Conservation (phyloP, 2,113 vertebrate species). For the Pangasianodon gigas region DNA sequence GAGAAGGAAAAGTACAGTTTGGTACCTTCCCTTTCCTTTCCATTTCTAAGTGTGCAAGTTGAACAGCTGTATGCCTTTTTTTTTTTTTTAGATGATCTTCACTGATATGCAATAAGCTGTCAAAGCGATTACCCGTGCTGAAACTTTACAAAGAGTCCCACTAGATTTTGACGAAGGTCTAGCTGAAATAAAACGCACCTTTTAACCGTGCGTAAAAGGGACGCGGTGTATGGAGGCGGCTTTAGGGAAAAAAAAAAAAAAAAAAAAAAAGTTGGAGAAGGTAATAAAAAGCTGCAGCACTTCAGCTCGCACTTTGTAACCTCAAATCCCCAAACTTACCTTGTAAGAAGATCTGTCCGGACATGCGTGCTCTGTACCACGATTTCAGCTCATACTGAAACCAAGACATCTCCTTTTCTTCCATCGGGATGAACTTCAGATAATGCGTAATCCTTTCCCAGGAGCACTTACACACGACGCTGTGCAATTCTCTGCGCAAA, state of each 20-base stretch:
- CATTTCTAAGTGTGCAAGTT: background rate
- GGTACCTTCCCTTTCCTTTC: background rate
- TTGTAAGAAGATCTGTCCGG: background rate
- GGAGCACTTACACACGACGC: background rate
- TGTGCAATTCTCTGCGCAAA: slow-evolving; percentile 1
- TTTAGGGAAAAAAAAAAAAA: background rate
- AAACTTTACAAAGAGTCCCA: background rate
- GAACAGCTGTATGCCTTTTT: background rate
- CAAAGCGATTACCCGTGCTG: background rate
- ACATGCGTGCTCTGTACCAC: background rate
- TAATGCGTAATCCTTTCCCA: slow-evolving; percentile 15
- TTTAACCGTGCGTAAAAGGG: background rate
- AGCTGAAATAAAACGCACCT: background rate
- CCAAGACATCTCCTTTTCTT: background rate
- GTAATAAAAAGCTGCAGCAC: slow-evolving; percentile 2
- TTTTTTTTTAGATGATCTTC: background rate
- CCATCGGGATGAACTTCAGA: slow-evolving; percentile 15
- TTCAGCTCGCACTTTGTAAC: background rate
- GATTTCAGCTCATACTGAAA: background rate
- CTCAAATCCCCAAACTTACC: slow-evolving; percentile 3
- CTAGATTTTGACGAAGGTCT: background rate
- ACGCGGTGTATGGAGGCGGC: background rate
- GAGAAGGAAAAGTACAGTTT: background rate
- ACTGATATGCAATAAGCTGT: background rate
- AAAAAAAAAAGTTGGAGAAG: background rate